Evolutionary conservation across 1,140 invertebrate genomes (phyloP), one percentile per base, ranked within the genome.

Genomic region (Drosophila paulistorum): DNA sequence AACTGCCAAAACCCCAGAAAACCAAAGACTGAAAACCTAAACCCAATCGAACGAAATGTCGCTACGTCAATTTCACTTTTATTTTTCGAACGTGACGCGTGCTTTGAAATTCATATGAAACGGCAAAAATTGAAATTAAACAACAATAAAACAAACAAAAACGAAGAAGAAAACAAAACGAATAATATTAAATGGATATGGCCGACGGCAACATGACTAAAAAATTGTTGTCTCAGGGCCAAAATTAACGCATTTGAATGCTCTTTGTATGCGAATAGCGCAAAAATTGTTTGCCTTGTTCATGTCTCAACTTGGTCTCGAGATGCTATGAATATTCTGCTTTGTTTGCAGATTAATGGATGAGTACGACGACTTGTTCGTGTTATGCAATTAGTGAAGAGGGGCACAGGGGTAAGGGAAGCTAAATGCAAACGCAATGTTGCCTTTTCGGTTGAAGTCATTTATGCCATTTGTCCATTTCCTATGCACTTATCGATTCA

Each of bases 1-100:
- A 89, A 89, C 84, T 74, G 65, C 58, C 7, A 71, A 65, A 71
- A 65, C 59, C 66, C 41, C 65, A 59, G 11, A n/a, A 48, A 51
- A n/a, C 17, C 14, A 17, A 51, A 51, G 14, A 23, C 7, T 2
- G 7, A 48, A 48, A 48, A 23, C 13, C 76, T 37, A 73, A 45
- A 48, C 58, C 5, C 65, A 83, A 55, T 48, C 60, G 64, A 65
- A 61, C 58, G 63, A 42, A 42, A 48, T 65, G 9, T 39, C 37
- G 37, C 37, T 39, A 71, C 65, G 70, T 68, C 79, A 80, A 86
- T 87, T 87, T 87, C 83, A 87, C 84, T 87, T 87, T 87, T 74
- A 59, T 35, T 68, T 75, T 65, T 75, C 58, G 58, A 79, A 68
- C 84, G 84, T 87, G 83, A 79, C 84, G 83, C 77, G 77, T 69